phyloP scores from a whole-genome alignment of 2,797 vertebrate genomes.

The Simalia tracyae region DNA sequence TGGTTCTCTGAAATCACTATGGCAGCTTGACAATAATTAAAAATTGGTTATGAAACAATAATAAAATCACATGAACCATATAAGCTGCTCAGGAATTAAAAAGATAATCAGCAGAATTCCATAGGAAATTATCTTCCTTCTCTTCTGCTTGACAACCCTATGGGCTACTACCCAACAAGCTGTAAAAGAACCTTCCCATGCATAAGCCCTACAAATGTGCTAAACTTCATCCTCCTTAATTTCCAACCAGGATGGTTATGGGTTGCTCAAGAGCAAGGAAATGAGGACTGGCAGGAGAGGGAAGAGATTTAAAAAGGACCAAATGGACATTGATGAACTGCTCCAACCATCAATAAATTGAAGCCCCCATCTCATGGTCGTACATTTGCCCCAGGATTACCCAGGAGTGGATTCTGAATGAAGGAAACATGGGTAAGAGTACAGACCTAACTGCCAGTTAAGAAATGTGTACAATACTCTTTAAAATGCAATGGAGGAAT shows the following conservation, averaged over 20 bases:
- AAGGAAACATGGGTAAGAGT: background rate
- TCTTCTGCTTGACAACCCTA: background rate
- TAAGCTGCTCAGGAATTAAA: background rate
- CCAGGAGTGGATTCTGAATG: background rate
- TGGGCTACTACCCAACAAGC: background rate
- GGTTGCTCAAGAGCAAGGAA: background rate
- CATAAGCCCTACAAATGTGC: background rate
- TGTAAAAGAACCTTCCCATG: background rate
- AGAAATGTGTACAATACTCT: constrained; percentile 5
- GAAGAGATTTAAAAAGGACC: background rate
- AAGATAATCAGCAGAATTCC: background rate
- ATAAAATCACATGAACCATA: background rate
- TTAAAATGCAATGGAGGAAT: constrained; percentile 10
- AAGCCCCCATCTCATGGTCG: background rate
- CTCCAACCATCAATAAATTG: background rate
- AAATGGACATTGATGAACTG: background rate
- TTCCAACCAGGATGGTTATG: background rate
- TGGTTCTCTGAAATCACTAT: background rate
- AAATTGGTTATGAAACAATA: background rate
- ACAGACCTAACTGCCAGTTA: background rate
- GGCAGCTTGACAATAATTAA: background rate
- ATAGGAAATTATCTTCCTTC: background rate
- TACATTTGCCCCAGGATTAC: background rate
- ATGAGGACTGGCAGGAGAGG: no score
- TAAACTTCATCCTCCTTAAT: background rate